Evolutionary conservation across 2,797 vertebrate species (phyloP).

Genomic region (Chloroceryle inda): DNA sequence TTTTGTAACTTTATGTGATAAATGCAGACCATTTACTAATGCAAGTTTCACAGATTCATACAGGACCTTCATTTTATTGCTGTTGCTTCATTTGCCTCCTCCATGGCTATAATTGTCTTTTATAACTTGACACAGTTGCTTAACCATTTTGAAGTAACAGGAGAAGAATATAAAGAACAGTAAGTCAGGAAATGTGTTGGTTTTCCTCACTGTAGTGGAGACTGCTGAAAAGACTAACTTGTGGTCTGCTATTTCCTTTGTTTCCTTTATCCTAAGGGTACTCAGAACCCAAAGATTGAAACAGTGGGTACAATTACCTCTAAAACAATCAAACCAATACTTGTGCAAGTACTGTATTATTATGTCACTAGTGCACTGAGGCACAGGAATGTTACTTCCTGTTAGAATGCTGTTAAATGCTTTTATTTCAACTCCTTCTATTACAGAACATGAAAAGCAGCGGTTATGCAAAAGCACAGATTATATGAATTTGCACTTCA

Average conservation of each 20-base stretch:
- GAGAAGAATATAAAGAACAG: not conserved
- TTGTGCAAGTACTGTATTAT: not conserved
- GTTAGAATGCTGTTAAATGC: slow-evolving; percentile 58
- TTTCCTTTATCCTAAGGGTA: not conserved
- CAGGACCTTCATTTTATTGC: not conserved
- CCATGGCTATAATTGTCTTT: not conserved
- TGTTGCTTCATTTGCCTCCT: not conserved
- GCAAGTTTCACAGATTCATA: not conserved
- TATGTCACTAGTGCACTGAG: not conserved
- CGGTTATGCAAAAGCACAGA: slow-evolving; percentile 98
- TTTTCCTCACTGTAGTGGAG: not conserved
- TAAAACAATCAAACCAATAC: not conserved
- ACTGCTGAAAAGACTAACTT: not conserved
- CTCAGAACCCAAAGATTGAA: not conserved
- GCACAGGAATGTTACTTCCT: slow-evolving; percentile 33
- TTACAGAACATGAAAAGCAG: slow-evolving; percentile 97
- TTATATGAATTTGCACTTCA: slow-evolving; percentile 99
- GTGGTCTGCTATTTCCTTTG: not conserved
- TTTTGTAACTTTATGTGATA: not conserved
- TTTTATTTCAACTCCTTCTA: slow-evolving; percentile 76
- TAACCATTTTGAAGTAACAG: not conserved
- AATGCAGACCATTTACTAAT: not conserved
- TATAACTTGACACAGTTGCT: not conserved
- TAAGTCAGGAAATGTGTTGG: not conserved
- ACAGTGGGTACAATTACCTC: not conserved